phyloP scores from a whole-genome alignment of 2,797 vertebrate genomes.

The Gambelia wislizenii region DNA sequence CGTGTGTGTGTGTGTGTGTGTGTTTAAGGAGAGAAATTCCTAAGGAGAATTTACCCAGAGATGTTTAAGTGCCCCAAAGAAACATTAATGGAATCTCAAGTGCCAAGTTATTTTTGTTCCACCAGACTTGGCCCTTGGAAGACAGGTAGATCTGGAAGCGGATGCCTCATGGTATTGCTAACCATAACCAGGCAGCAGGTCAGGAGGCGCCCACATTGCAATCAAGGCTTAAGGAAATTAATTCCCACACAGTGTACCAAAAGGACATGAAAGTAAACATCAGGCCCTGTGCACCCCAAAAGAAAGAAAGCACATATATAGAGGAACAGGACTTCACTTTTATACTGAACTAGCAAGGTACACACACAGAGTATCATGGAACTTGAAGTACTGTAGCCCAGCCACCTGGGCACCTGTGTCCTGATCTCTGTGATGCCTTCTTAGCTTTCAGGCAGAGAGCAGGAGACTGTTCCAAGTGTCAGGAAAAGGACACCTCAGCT shows the following conservation, averaged over 20 bases:
- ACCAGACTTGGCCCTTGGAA: neutral
- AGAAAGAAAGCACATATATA: neutral
- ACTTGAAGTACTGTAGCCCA: neutral
- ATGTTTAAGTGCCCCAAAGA: slow-evolving; percentile 3
- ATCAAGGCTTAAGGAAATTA: neutral
- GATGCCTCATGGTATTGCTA: neutral
- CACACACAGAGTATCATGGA: neutral
- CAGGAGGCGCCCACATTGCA: no score
- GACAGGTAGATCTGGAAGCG: neutral
- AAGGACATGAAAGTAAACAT: neutral
- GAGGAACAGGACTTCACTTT: neutral
- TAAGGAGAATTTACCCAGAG: neutral
- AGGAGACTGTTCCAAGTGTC: neutral
- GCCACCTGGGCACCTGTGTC: neutral
- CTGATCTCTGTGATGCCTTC: neutral
- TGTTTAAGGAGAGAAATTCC: neutral
- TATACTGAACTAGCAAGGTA: neutral
- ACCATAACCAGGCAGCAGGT: neutral
- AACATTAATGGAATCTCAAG: slow-evolving; percentile 20
- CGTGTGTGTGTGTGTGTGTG: no score
- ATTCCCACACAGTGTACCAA: neutral
- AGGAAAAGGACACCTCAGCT: neutral
- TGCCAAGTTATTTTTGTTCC: slow-evolving; percentile 21
- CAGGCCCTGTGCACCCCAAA: neutral
- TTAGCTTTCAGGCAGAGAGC: neutral